Base-by-base conservation (phyloP, 1,140 invertebrate genomes). In the Cotesia typhae region DNA sequence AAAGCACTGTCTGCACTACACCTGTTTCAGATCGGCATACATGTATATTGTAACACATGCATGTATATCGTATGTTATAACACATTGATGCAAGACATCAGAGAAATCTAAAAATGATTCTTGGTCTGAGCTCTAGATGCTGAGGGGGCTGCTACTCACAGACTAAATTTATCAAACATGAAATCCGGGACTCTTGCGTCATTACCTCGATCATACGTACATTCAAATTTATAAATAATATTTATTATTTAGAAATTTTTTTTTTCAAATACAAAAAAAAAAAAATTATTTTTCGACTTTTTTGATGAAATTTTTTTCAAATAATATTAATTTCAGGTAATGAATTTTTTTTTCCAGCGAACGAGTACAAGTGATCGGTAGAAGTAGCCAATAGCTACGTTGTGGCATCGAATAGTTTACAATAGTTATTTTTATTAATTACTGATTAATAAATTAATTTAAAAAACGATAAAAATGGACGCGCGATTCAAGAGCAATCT, bases 401-500 rank as follows among this genome's bases (percentile, higher is more conserved):
- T 63, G 60, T 38, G 37, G 57, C 57, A 59, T 20, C 17, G 17
- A 20, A 55, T 55, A 55, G 17, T 20, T 9, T 4, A 59, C n/a
- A 17, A 59, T 9, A 59, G 20, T 59, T 20, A 59, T 47, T 47
- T 47, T 6, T 47, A 65, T 65, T 36, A 14, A 55, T 59, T 28
- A 28, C 28, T 28, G 28, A 28, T 28, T 28, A 59, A 51, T 55
- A 61, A 72, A 53, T 60, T 47, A 28, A 28, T 28, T 28, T 28
- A 1, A 28, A 28, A 59, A 67, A 88, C 87, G 87, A 90, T 28
- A 28, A 28, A 28, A 88, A 89, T 90, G 90, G 90, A 90, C 90
- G 94, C 91, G 90, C 93, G 94, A 92, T 94, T 94, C 90, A 94
- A 92, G 90, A 94, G 89, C 88, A 94, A 95, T 89, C 91, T 96